These are phyloP conservation scores for Xanthia icteritia DNA, from an alignment of 2,888 invertebrate genomes.

Conservation along the genomic window DNA sequence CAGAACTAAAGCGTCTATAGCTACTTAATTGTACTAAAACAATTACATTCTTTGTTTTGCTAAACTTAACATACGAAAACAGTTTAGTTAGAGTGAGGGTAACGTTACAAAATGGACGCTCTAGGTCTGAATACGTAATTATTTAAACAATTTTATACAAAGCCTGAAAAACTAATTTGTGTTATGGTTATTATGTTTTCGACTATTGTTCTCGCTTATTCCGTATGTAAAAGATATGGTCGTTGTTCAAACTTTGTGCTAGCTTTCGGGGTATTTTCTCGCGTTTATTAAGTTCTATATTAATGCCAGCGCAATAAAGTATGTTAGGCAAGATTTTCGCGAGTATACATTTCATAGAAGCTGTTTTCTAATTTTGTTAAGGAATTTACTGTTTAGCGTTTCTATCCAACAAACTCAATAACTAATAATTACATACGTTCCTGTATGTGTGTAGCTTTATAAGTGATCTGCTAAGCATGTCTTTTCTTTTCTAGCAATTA, in stretches of 20 bases:
- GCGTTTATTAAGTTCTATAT: conserved; percentile 16
- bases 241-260: conserved; percentile 35
- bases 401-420: neutral
- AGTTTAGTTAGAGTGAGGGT: conserved; percentile 62
- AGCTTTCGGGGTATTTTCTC: conserved; percentile 7
- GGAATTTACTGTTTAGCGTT: neutral
- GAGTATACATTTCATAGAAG: conserved; percentile 6
- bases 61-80: conserved; percentile 68
- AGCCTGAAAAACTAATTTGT: conserved; percentile 63
- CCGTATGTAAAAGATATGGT: conserved; percentile 50
- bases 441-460: too few species aligned
- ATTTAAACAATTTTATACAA: conserved; percentile 63
- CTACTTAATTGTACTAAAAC: conserved; percentile 62
- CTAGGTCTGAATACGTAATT: conserved; percentile 42
- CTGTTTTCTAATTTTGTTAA: neutral
- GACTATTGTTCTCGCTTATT: conserved; percentile 52
- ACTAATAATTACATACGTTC: too few species aligned
- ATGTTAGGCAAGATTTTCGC: conserved; percentile 14
- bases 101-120: conserved; percentile 57
- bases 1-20: conserved; percentile 55
- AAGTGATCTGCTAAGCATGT: neutral
- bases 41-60: conserved; percentile 67
- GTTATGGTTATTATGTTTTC: conserved; percentile 48
- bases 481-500: neutral
- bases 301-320: neutral